A percentile compares a stretch with the other conserved stretches of the same genome.
phyloP scores from a whole-genome alignment of 2,888 invertebrate species.

The Habrosyne pyritoides region DNA sequence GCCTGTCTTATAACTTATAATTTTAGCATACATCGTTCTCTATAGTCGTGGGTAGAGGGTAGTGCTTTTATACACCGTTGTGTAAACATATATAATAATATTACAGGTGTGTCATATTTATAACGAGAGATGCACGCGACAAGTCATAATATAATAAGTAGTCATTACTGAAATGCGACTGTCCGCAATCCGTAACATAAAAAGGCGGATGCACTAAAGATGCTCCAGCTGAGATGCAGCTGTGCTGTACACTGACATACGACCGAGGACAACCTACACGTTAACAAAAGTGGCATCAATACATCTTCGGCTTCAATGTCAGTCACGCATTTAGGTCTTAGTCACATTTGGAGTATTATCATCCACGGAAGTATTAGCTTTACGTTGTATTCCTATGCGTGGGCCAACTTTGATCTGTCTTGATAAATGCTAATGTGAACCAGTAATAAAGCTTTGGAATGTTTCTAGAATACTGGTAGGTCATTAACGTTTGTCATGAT shows the following conservation, averaged over 20 bases:
- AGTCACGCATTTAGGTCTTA: constrained; percentile 34
- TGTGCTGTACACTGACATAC: constrained; percentile 44
- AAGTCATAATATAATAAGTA: constrained; percentile 30
- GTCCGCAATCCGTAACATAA: not conserved
- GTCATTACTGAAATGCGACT: not conserved
- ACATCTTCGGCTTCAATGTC: constrained; percentile 56
- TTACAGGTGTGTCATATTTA: not conserved
- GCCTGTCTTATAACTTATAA: too few species aligned
- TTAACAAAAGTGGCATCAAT: constrained; percentile 45
- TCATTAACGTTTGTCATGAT: constrained; percentile 69
- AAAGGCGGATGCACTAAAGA: constrained; percentile 23
- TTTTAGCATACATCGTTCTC: too few species aligned
- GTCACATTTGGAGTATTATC: constrained; percentile 12
- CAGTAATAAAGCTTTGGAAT: constrained; percentile 43
- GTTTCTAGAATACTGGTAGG: constrained; percentile 59
- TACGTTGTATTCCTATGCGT: constrained; percentile 10
- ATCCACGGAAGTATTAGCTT: constrained; percentile 20
- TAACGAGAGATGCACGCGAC: constrained; percentile 22
- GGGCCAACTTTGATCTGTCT: constrained; percentile 33
- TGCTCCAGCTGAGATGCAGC: constrained; percentile 41
- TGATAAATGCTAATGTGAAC: constrained; percentile 16
- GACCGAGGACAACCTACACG: constrained; percentile 38
- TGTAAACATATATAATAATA: too few species aligned
- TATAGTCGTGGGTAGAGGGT: not conserved
- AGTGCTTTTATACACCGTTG: too few species aligned